Evolutionary conservation across 1,140 invertebrate genomes (phyloP).

Genomic region (Choristoneura fumiferana): DNA sequence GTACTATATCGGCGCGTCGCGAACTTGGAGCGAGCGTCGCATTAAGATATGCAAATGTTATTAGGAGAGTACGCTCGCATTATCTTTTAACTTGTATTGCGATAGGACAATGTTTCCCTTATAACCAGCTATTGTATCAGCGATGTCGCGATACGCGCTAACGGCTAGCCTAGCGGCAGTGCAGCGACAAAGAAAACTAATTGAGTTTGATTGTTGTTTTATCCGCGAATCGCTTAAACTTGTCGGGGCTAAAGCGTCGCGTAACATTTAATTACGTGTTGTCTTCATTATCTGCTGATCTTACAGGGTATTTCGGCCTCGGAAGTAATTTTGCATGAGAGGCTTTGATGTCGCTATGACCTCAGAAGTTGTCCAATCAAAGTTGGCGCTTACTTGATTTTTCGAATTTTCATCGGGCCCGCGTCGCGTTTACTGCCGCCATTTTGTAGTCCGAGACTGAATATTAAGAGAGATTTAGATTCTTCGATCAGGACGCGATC

Average conservation of each 20-base stretch:
- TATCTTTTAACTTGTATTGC: conserved; percentile 41
- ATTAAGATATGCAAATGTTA: conserved; percentile 69
- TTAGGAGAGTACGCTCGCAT: conserved; percentile 41
- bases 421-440: no score
- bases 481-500: conserved; percentile 6
- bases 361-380: no score
- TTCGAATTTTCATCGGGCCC: neutral
- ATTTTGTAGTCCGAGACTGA: conserved; percentile 3
- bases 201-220: conserved; percentile 18
- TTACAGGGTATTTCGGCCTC: neutral
- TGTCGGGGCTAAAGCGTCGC: neutral
- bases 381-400: neutral
- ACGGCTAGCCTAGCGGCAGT: no score
- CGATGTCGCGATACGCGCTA: conserved; percentile 24
- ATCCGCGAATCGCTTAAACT: conserved; percentile 1
- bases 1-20: conserved; percentile 18
- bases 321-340: neutral
- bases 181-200: conserved; percentile 5
- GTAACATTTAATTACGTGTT: conserved; percentile 14
- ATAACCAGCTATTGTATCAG: conserved; percentile 39
- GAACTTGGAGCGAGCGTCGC: conserved; percentile 24
- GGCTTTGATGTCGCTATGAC: no score
- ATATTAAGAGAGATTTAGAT: conserved; percentile 19
- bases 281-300: neutral
- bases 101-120: conserved; percentile 36